Base-by-base conservation (phyloP, 2,113 vertebrate species). In the Platysteira castanea region DNA sequence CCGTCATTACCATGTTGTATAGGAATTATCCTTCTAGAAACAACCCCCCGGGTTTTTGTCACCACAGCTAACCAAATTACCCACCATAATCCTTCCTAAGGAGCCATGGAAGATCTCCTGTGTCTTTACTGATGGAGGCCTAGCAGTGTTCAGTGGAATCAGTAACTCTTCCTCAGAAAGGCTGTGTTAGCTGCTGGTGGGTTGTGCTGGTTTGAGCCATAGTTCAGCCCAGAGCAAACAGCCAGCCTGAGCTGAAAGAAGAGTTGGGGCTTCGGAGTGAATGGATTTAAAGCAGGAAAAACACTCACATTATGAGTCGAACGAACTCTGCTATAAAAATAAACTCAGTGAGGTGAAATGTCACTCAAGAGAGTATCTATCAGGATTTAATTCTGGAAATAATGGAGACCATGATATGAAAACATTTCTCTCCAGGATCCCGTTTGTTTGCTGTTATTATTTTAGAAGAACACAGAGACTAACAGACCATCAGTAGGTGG, bases 31-130 rank as follows among this genome's bases (percentile, higher is more conserved):
- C 16, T 80, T 67, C 19, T 0, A 1, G 31, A 33, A 81, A 49
- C 6, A 44, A 31, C 19, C 6, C 5, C 8, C 6, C 0, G 0
- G 20, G 12, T 19, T 91, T 63, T 59, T 2, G 1, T 13, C 26
- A 26, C 6, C 9, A 23, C 4, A 39, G 35, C 11, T 59, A 27
- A 41, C 15, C 18, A 60, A 50, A 41, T 31, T 9, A 13, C 21
- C 14, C 37, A 8, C 41, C 28, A 24, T 9, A 81, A 21, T 22
- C 18, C 31, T 71, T 42, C 21, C n/a, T 35, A 24, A n/a, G 30
- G 24, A 67, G 15, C 35, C 1, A 0, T 14, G 37, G 71, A 47
- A 53, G 28, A 30, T 28, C 19, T 53, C 24, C 2, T 2, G 9
- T 79, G 13, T 24, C 39, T 49, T 70, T 56, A 23, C 4, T 47